These are phyloP conservation scores for Pseudochirops corinnae DNA, from an alignment of 2,797 vertebrate genomes.

Conservation along the genomic window DNA sequence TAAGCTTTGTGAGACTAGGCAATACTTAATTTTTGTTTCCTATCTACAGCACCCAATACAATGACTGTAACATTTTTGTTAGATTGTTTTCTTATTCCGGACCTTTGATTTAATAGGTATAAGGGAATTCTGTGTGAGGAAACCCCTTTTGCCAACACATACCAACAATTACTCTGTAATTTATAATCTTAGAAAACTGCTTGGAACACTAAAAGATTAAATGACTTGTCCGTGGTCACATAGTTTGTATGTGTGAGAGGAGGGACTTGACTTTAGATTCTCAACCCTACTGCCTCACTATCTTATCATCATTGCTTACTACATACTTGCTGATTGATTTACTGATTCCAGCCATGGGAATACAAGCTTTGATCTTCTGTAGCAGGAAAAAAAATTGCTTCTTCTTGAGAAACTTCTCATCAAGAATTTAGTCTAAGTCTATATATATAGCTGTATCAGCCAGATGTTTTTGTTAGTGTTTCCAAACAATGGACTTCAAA, in stretches of 20 bases:
- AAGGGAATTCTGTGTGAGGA: neutral
- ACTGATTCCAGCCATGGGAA: neutral
- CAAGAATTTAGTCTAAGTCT: conserved; percentile 88
- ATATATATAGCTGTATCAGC: conserved; percentile 88
- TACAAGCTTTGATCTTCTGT: conserved; percentile 88
- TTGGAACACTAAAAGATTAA: neutral
- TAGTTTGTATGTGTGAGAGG: neutral
- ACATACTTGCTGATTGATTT: neutral
- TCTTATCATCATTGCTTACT: too few species aligned
- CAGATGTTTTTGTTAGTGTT: conserved; percentile 91
- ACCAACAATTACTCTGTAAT: neutral
- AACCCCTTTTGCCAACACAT: neutral
- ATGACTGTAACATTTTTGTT: neutral
- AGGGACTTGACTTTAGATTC: neutral
- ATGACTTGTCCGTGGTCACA: neutral
- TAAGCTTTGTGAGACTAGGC: neutral
- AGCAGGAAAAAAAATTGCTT: conserved; percentile 86
- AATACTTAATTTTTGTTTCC: neutral
- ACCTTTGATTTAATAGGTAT: neutral
- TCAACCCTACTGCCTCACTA: neutral
- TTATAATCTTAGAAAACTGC: neutral
- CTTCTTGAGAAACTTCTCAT: conserved; percentile 87
- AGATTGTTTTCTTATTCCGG: neutral
- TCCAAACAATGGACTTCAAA: conserved; percentile 89
- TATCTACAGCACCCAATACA: neutral